Evolutionary conservation across 2,888 invertebrate genomes (phyloP).

Genomic region (Diarsia mendica): DNA sequence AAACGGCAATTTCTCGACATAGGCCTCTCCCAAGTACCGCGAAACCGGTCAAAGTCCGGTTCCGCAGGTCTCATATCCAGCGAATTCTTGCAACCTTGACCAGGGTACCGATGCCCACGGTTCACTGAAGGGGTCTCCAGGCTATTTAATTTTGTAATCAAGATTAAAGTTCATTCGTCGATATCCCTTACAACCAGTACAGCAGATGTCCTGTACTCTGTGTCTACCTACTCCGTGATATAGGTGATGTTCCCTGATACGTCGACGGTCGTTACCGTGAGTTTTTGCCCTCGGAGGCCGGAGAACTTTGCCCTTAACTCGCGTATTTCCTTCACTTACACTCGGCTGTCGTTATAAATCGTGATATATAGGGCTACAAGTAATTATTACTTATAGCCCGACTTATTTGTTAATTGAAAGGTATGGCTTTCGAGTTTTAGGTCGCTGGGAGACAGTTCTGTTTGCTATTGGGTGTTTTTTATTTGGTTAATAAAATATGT

Average conservation of each 20-base stretch:
- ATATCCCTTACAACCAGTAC: background rate
- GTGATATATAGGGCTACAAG: conserved; percentile 62
- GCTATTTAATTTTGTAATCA: too few relatives aligned
- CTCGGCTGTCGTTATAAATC: conserved; percentile 65
- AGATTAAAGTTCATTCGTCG: background rate
- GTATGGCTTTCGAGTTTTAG: conserved; percentile 50
- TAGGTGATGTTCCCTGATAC: conserved; percentile 52
- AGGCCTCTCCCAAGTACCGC: too few relatives aligned
- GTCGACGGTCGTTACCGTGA: conserved; percentile 63
- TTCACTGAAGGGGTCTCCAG: too few relatives aligned
- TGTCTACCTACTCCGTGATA: background rate
- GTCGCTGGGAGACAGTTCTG: conserved; percentile 33
- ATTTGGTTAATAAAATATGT: background rate
- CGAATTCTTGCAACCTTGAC: too few relatives aligned
- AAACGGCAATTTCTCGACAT: too few relatives aligned
- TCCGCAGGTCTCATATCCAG: too few relatives aligned
- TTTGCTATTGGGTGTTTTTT: conserved; percentile 29
- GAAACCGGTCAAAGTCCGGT: too few relatives aligned
- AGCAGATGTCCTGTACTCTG: background rate
- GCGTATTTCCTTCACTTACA: conserved; percentile 68
- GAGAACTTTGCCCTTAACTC: conserved; percentile 63
- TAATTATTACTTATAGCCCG: conserved; percentile 67
- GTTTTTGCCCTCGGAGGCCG: conserved; percentile 60
- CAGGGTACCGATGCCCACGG: too few relatives aligned
- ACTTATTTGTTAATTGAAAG: conserved; percentile 65